Conservation (phyloP, 2,888 invertebrate genomes). For the Himalopsyche anomala region DNA sequence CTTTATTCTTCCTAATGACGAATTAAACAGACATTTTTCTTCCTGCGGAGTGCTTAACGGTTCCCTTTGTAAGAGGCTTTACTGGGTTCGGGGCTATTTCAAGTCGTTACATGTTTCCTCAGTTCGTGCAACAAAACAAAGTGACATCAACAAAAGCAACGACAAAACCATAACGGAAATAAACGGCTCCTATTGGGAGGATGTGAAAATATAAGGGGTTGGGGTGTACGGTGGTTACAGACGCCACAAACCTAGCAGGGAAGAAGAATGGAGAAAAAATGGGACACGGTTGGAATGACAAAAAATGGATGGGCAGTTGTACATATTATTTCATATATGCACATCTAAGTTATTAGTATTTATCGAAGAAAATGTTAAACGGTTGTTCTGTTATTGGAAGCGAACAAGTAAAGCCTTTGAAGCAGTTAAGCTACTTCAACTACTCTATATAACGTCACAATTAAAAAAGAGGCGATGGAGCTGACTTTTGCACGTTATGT, state of each 20-base stretch:
- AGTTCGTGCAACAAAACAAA: constrained; percentile 48
- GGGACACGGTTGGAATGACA: constrained; percentile 54
- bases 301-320: constrained; percentile 45
- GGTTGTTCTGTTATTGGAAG: too few species aligned
- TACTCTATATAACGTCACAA: too few species aligned
- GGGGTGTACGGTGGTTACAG: background rate
- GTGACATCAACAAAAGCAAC: constrained; percentile 48
- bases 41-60: background rate
- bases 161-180: constrained; percentile 57
- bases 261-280: constrained; percentile 46
- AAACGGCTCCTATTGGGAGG: constrained; percentile 45
- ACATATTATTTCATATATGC: too few species aligned
- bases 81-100: constrained; percentile 36
- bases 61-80: background rate
- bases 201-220: background rate
- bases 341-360: too few species aligned
- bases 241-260: background rate
- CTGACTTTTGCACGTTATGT: too few species aligned
- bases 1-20: constrained; percentile 12
- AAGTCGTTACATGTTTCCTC: constrained; percentile 51
- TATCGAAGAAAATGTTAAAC: too few species aligned
- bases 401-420: too few species aligned
- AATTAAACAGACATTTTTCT: constrained; percentile 5
- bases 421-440: too few species aligned
- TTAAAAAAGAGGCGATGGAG: too few species aligned